A percentile compares a stretch with the other conserved stretches of the same genome.
These are phyloP conservation scores for Ariolimax columbianus DNA, from an alignment of 2,888 invertebrate genomes.

Conservation along the genomic window DNA sequence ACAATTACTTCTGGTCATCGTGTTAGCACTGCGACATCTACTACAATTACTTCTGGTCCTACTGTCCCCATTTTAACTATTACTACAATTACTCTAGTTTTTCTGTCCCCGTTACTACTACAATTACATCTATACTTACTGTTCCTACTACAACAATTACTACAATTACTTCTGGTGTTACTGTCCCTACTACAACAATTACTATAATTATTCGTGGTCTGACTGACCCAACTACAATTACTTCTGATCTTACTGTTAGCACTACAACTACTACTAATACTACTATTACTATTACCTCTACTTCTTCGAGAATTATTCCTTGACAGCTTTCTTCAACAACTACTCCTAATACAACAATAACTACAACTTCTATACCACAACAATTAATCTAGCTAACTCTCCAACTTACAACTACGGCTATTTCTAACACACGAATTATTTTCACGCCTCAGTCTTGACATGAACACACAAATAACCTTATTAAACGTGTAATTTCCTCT, in stretches of 20 bases:
- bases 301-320: neutral
- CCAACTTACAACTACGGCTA: no score
- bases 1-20: neutral
- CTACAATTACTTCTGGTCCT: neutral
- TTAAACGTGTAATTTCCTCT: no score
- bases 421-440: no score
- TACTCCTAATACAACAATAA: neutral
- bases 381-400: no score
- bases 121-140: no score
- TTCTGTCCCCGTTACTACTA: neutral
- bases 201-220: neutral
- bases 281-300: neutral
- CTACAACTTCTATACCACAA: no score
- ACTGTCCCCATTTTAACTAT: neutral
- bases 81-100: neutral
- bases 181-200: neutral
- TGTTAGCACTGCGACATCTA: neutral
- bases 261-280: neutral
- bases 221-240: neutral
- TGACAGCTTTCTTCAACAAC: neutral
- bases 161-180: neutral
- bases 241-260: no score
- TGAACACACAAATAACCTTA: no score
- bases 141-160: neutral
- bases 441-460: no score